Evolutionary conservation across 2,888 invertebrate genomes (phyloP).

Genomic region (Caenorhabditis zanzibari): DNA sequence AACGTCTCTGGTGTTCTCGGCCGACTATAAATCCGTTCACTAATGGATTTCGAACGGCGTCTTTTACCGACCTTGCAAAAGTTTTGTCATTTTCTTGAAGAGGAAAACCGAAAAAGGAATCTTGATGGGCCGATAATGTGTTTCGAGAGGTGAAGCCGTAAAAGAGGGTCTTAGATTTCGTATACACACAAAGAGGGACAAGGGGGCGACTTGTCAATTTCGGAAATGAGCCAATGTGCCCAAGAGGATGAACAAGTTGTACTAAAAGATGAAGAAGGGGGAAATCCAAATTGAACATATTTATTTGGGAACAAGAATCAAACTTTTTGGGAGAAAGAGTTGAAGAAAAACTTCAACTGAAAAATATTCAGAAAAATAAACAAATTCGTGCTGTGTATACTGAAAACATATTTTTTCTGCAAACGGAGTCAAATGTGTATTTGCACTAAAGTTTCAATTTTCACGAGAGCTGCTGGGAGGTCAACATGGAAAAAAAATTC

Average conservation of each 20-base stretch:
- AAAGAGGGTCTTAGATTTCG: conserved; percentile 40
- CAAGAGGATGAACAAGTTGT: conserved; percentile 49
- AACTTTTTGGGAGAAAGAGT: conserved; percentile 19
- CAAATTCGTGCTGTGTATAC: conserved; percentile 40
- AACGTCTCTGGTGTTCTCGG: conserved; percentile 8
- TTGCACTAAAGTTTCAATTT: conserved; percentile 6
- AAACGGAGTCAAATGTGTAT: conserved; percentile 6
- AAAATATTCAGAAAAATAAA: conserved; percentile 16
- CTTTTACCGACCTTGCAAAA: conserved; percentile 41
- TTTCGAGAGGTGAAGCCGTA: conserved; percentile 58
- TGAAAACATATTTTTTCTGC: conserved; percentile 17
- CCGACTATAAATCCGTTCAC: conserved; percentile 45
- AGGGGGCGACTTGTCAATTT: conserved; percentile 56
- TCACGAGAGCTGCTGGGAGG: no score
- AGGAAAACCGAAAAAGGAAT: conserved; percentile 7
- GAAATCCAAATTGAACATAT: conserved; percentile 22
- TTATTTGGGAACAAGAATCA: conserved; percentile 7
- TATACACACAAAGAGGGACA: conserved; percentile 20
- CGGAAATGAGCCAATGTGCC: conserved; percentile 48
- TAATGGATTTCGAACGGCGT: conserved; percentile 50
- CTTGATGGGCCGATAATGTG: conserved; percentile 53
- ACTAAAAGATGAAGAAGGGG: conserved; percentile 29
- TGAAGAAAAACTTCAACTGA: conserved; percentile 9
- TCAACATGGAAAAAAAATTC: not conserved
- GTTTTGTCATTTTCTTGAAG: no score